phyloP scores from a whole-genome alignment of 2,113 vertebrate species.

The Oreochromis spilurus region DNA sequence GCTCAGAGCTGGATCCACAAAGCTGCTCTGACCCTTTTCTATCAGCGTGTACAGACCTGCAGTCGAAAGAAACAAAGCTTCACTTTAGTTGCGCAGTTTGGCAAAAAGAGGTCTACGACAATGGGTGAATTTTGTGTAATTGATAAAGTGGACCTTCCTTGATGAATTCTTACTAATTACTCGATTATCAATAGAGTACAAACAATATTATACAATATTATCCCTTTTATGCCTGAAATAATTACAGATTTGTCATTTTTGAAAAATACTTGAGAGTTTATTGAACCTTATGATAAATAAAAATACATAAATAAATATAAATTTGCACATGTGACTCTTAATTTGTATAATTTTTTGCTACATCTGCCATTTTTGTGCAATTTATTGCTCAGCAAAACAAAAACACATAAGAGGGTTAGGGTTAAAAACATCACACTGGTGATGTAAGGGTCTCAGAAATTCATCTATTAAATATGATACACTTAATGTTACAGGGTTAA shows the following conservation, averaged over 20 bases:
- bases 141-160: not conserved
- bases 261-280: not conserved
- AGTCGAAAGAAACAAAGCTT: not conserved
- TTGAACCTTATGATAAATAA: not conserved
- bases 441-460: not conserved
- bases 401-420: not conserved
- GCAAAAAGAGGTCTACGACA: not conserved
- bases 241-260: not conserved
- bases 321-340: not conserved
- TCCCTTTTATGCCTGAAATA: not conserved
- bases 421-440: not conserved
- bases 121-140: not conserved
- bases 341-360: not conserved
- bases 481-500: not conserved
- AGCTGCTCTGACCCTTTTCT: constrained; percentile 55
- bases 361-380: not conserved
- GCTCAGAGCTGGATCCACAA: constrained; percentile 37
- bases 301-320: not conserved
- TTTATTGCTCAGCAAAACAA: not conserved
- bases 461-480: not conserved
- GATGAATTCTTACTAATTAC: not conserved
- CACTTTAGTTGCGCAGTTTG: not conserved
- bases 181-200: not conserved
- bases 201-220: not conserved
- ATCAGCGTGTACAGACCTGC: constrained; percentile 65